Base-by-base conservation (phyloP, 2,797 vertebrate species). In the Aythya fuligula region DNA sequence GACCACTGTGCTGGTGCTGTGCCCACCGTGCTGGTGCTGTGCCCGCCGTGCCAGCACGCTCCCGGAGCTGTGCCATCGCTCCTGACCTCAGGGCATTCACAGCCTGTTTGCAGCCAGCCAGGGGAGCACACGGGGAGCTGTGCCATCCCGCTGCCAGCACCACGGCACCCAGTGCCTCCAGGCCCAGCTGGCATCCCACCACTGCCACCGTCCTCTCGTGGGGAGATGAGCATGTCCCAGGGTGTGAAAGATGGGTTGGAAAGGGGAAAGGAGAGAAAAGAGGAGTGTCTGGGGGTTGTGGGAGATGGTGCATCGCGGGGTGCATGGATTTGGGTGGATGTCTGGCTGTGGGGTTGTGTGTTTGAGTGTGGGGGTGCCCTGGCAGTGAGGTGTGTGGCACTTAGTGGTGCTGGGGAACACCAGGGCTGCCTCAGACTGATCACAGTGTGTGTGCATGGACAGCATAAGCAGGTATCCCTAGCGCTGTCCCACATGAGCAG, bases 371-470 rank as follows among this genome's bases (percentile, higher is more conserved):
- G 25, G 43, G 2, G 69, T 7, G 17, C 11, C 1, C 49, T n/a
- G 61, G 24, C 84, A 15, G 30, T 8, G 57, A 22, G 17, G 19
- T 34, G 60, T 12, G 27, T 24, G 60, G 3, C 27, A 0, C 1
- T 4, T 27, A 41, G 17, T 3, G 0, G 19, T 27, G 64, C 72
- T 7, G 36, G 24, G n/a, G n/a, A n/a, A n/a, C n/a, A n/a, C n/a
- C n/a, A n/a, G n/a, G n/a, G 18, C 43, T 43, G 43, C 12, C 49
- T 12, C 62, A 9, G 1, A 1, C 49, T 30, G 64, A 41, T 41
- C 41, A 41, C 38, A 5, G 38, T 1, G 36, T 3, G 17, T 3
- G 6, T 0, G 12, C 65, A 1, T 2, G 80, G 76, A 7, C 0
- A 2, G 57, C 11, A 1, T 2, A 20, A 67, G 39, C 1, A 36